phyloP scores from a whole-genome alignment of 2,113 vertebrate genomes.

The Dromiciops gliroides region DNA sequence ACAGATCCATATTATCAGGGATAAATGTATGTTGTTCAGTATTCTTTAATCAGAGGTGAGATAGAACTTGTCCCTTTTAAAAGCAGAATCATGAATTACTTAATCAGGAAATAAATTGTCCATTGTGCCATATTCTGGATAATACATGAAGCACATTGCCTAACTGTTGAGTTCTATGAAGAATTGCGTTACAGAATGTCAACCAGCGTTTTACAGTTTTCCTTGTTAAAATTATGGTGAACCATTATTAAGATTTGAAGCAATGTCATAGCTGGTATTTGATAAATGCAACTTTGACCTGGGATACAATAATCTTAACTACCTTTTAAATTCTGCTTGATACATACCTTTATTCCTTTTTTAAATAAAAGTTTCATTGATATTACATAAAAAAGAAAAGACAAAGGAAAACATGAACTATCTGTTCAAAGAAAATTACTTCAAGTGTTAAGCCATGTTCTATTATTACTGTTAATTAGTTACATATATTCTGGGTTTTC shows the following conservation, averaged over 20 bases:
- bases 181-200: background rate
- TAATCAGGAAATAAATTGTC: background rate
- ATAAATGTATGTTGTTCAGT: background rate
- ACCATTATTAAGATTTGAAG: background rate
- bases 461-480: conserved; percentile 64
- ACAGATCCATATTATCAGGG: background rate
- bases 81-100: background rate
- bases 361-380: conserved; percentile 44
- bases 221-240: background rate
- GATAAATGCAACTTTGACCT: background rate
- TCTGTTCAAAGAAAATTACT: conserved; percentile 33
- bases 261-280: accelerated
- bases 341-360: background rate
- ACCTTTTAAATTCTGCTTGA: conserved; percentile 2
- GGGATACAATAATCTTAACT: background rate
- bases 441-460: conserved; percentile 51
- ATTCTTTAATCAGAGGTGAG: background rate
- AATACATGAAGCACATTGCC: conserved; percentile 5
- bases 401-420: conserved; percentile 20
- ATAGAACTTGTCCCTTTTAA: background rate
- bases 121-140: background rate
- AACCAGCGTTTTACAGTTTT: background rate
- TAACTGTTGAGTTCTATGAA: background rate
- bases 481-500: conserved; percentile 51
- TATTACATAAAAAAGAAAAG: conserved; percentile 44